phyloP scores from a whole-genome alignment of 2,888 invertebrate species.

The Drosophila sordidula region DNA sequence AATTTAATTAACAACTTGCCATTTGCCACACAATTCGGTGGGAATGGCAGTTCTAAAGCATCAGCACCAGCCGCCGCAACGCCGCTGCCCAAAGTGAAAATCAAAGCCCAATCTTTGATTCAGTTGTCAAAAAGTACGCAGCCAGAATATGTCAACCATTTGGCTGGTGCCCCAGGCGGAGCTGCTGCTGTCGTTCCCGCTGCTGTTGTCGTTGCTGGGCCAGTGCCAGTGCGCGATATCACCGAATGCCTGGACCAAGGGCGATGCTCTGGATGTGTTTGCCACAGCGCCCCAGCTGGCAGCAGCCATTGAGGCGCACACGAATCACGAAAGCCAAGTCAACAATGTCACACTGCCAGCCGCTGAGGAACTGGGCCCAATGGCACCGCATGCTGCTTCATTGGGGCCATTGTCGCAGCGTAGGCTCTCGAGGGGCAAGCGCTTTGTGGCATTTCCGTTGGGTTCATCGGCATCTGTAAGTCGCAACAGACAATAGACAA shows the following conservation, averaged over 20 bases:
- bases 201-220: slow-evolving; percentile 30
- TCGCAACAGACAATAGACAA: slow-evolving; percentile 40
- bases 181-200: neutral
- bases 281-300: slow-evolving; percentile 30
- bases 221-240: slow-evolving; percentile 31
- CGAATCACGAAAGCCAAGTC: slow-evolving; percentile 31
- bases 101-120: slow-evolving; percentile 38
- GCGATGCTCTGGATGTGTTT: slow-evolving; percentile 48
- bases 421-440: slow-evolving; percentile 82
- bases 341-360: slow-evolving; percentile 66
- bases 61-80: neutral
- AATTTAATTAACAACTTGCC: slow-evolving; percentile 74
- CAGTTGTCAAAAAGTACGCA: slow-evolving; percentile 53
- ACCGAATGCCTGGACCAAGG: slow-evolving; percentile 25
- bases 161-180: slow-evolving; percentile 30
- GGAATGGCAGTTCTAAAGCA: slow-evolving; percentile 20
- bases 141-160: slow-evolving; percentile 52
- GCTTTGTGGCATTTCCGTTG: slow-evolving; percentile 87
- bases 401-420: slow-evolving; percentile 59
- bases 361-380: slow-evolving; percentile 28
- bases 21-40: slow-evolving; percentile 23
- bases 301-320: slow-evolving; percentile 26
- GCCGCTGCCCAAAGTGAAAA: slow-evolving; percentile 10
- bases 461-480: slow-evolving; percentile 87
- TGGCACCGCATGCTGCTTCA: slow-evolving; percentile 59